Percentiles rank a stretch among this genome's conserved stretches.
These are phyloP conservation scores for Pristionchus exspectatus DNA, from an alignment of 2,888 invertebrate species.

Conservation along the genomic window DNA sequence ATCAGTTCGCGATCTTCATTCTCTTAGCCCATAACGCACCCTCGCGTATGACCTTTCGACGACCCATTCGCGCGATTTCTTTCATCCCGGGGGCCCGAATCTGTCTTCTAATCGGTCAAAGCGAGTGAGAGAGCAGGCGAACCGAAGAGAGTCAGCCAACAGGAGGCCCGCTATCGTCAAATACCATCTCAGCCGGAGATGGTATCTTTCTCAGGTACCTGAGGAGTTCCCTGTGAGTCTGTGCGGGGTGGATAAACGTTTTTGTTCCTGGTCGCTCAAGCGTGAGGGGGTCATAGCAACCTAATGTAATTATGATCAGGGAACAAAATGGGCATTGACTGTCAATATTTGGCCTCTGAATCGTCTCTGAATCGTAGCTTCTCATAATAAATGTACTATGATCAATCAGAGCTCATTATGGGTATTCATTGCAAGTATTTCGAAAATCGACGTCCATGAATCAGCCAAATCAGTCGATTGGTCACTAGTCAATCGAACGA, in stretches of 20 bases:
- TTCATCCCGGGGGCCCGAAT: conserved; percentile 17
- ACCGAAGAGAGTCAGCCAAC: neutral
- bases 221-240: neutral
- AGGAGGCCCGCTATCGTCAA: neutral
- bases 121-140: neutral
- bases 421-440: too few relatives aligned
- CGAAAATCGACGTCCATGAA: too few relatives aligned
- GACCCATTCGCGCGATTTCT: conserved; percentile 31
- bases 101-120: neutral
- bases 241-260: neutral
- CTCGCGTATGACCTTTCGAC: neutral
- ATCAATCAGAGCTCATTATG: neutral
- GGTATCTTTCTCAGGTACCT: neutral
- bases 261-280: neutral
- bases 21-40: neutral
- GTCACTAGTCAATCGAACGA: neutral
- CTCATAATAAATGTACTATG: too few relatives aligned
- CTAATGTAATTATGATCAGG: too few relatives aligned
- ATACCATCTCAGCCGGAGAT: neutral
- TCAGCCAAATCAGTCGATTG: neutral
- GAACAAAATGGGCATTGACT: too few relatives aligned
- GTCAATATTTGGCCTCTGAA: too few relatives aligned
- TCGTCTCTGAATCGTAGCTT: too few relatives aligned
- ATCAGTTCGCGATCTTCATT: neutral
- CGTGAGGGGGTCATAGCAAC: conserved; percentile 2